Evolutionary conservation across 2,113 vertebrate genomes (phyloP), one percentile per base, ranked within the genome.

Genomic region (Bothrops jararaca): DNA sequence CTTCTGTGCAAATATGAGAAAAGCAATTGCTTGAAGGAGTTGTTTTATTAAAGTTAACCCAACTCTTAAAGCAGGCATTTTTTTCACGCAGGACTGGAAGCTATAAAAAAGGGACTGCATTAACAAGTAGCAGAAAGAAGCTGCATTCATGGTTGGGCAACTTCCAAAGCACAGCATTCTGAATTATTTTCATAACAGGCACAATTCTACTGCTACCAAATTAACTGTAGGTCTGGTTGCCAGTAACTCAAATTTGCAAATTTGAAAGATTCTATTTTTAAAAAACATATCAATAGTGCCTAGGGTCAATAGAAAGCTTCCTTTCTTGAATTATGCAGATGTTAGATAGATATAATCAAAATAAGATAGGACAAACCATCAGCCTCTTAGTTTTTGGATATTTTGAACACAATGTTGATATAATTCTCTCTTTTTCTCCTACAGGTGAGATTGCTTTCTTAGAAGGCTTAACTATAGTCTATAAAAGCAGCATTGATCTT

Each of bases 391-490:
- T 22, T 90, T 26, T 42, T 7, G 3, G 11, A 52, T 20, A 91
- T 54, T 48, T 48, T 89, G 42, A 42, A 60, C n/a, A 10, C 4
- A 9, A 42, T 22, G 34, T 39, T 42, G 18, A 80, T 56, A 92
- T 80, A 52, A 50, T 87, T 87, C 12, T n/a, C 7, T 4, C 13
- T 60, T 42, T 60, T 50, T 23, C 26, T 53, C 56, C 2, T 42
- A n/a, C 90, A 98, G 98, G 98, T 95, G 98, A 98, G 96, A 97
- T 99, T 18, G 95, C 98, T 10, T 98, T 98, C 92, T 87, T 98
- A 96, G 98, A 98, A 89, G 98, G 98, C 13, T 96, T 98, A 97
- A 98, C 98, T 23, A 94, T 98, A 0, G 97, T 99, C 89, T 98
- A 98, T 94, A 98, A 98, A 95, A 97, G 97, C 97, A 98, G 97